These are phyloP conservation scores for Meteorus cinctellus DNA, from an alignment of 2,888 invertebrate species.

Conservation along the genomic window DNA sequence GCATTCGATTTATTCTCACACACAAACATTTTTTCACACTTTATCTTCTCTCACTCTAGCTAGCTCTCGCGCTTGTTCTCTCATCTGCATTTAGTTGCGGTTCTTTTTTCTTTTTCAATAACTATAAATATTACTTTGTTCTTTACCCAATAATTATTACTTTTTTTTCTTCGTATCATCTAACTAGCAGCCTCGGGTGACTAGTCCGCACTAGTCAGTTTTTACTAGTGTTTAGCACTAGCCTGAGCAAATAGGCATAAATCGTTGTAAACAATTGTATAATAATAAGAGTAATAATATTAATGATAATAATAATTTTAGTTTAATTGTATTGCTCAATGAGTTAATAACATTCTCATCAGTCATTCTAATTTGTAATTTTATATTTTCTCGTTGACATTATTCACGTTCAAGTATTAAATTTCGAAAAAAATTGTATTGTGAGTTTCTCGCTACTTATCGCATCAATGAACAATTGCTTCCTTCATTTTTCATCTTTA, in stretches of 20 bases:
- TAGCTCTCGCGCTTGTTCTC: constrained; percentile 37
- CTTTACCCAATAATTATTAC: constrained; percentile 26
- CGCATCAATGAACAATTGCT: background rate
- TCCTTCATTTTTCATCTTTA: background rate
- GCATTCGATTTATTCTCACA: background rate
- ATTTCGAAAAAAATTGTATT: background rate
- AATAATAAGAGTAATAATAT: constrained; percentile 16
- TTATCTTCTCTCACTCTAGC: constrained; percentile 47
- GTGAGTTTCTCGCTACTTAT: constrained; percentile 19
- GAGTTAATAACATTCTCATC: constrained; percentile 7
- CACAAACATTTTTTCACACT: constrained; percentile 13
- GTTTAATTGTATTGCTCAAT: background rate
- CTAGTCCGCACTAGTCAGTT: constrained; percentile 67
- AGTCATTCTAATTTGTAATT: constrained; percentile 11
- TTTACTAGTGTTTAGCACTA: constrained; percentile 66
- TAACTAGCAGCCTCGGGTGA: constrained; percentile 70
- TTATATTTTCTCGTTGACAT: background rate
- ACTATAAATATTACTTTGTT: constrained; percentile 48
- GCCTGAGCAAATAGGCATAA: constrained; percentile 67
- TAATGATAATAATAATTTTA: constrained; percentile 4
- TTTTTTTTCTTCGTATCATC: constrained; percentile 50
- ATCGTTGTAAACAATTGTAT: constrained; percentile 45
- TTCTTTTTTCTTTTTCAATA: constrained; percentile 48
- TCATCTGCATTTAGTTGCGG: constrained; percentile 34
- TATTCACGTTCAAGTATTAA: constrained; percentile 7